Percentiles rank a stretch among this genome's conserved stretches.
These are phyloP conservation scores for Percina caprodes DNA, from an alignment of 2,113 vertebrate species.

Conservation along the genomic window DNA sequence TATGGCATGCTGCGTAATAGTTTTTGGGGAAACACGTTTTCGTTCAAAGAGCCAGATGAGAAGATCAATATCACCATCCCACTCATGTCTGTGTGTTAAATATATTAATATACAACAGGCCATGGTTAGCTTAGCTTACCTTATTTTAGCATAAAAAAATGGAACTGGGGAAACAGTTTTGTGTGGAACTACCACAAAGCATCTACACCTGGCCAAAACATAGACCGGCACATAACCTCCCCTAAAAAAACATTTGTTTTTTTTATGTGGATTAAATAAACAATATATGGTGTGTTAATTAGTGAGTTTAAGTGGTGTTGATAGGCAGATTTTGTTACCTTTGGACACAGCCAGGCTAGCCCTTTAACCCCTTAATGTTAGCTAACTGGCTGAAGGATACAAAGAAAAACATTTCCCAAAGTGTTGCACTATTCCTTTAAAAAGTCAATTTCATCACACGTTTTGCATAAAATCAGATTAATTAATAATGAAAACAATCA, in stretches of 20 bases:
- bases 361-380: too few species aligned
- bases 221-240: too few species aligned
- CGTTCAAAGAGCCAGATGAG: background rate
- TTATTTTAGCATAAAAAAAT: background rate
- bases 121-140: background rate
- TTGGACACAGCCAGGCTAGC: background rate
- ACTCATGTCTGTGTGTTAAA: background rate
- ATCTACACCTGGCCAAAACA: background rate
- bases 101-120: background rate
- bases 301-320: too few species aligned
- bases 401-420: too few species aligned
- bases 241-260: too few species aligned
- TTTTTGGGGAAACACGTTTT: background rate
- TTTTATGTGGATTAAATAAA: too few species aligned
- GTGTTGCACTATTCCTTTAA: too few species aligned
- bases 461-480: background rate
- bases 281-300: too few species aligned
- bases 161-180: background rate
- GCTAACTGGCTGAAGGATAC: background rate
- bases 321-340: too few species aligned
- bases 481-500: background rate
- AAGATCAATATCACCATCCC: background rate
- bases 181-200: background rate
- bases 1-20: background rate
- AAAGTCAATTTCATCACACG: background rate